These are phyloP conservation scores for Geophilus truncorum DNA, from an alignment of 2,888 invertebrate genomes.

Conservation along the genomic window DNA sequence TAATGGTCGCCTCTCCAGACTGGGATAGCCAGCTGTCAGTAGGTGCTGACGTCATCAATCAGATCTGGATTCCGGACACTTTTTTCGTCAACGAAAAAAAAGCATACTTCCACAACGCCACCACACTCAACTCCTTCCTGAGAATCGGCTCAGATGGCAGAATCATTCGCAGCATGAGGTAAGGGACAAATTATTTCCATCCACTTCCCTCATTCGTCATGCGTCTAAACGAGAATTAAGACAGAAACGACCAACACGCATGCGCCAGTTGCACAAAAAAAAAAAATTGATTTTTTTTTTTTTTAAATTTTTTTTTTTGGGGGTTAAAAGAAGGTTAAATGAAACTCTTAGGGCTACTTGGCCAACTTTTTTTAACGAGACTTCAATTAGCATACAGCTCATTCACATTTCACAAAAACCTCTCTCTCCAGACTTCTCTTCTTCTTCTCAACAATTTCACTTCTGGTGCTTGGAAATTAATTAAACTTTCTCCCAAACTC, in stretches of 20 bases:
- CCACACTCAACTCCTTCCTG: slow-evolving; percentile 98
- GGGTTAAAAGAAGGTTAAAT: background rate
- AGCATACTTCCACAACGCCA: slow-evolving; percentile 99
- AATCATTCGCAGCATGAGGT: slow-evolving; percentile 94
- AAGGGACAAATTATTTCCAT: slow-evolving; percentile 47
- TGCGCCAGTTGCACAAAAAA: too few species aligned
- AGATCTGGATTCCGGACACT: slow-evolving; percentile 99
- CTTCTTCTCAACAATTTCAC: background rate
- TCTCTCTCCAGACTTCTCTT: background rate
- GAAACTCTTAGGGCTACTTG: too few species aligned
- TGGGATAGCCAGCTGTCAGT: slow-evolving; percentile 81
- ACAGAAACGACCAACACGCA: too few species aligned
- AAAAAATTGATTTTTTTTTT: too few species aligned
- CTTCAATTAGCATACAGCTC: background rate
- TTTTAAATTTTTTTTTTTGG: too few species aligned
- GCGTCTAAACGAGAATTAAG: background rate
- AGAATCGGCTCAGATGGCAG: slow-evolving; percentile 91
- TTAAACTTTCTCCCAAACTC: background rate
- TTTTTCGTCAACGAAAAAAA: slow-evolving; percentile 99
- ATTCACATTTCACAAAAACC: background rate
- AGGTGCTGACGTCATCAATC: slow-evolving; percentile 91
- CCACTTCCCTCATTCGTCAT: background rate
- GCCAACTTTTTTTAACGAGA: too few species aligned
- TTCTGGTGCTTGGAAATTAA: background rate
- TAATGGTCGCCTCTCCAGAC: slow-evolving; percentile 84